phyloP scores from a whole-genome alignment of 2,888 invertebrate species.

The Macrosiphum euphorbiae region DNA sequence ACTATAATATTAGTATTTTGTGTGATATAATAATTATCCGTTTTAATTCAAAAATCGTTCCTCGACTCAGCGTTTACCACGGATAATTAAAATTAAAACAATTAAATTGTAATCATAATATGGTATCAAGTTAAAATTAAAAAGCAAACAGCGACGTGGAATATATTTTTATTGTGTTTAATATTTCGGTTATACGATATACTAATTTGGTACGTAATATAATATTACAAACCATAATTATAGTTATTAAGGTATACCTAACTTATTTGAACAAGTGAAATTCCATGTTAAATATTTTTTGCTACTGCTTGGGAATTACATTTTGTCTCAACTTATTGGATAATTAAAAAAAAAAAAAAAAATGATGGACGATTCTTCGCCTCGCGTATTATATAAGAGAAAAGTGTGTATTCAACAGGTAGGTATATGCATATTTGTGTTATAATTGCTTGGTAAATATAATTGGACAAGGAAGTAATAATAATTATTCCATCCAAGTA shows the following conservation, averaged over 20 bases:
- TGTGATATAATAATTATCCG: background rate
- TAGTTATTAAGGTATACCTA: background rate
- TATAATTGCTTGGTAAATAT: constrained; percentile 26
- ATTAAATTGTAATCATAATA: background rate
- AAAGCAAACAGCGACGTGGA: background rate
- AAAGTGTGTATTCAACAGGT: background rate
- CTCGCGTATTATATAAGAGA: background rate
- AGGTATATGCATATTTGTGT: background rate
- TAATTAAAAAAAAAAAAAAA: background rate
- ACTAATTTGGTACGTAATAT: constrained; percentile 3
- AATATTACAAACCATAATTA: constrained; percentile 5
- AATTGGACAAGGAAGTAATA: constrained; percentile 29
- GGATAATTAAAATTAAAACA: background rate
- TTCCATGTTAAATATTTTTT: background rate
- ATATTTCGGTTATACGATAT: background rate
- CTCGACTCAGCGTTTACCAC: background rate
- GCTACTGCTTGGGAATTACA: background rate
- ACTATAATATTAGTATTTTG: background rate
- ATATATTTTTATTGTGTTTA: background rate
- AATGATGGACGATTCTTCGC: background rate
- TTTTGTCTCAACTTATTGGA: background rate
- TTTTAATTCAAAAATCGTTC: background rate
- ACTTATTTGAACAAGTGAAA: constrained; percentile 6
- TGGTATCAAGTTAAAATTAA: background rate
- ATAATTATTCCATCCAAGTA: background rate